Base-by-base conservation (phyloP, 2,113 vertebrate genomes). In the Butorides virescens region DNA sequence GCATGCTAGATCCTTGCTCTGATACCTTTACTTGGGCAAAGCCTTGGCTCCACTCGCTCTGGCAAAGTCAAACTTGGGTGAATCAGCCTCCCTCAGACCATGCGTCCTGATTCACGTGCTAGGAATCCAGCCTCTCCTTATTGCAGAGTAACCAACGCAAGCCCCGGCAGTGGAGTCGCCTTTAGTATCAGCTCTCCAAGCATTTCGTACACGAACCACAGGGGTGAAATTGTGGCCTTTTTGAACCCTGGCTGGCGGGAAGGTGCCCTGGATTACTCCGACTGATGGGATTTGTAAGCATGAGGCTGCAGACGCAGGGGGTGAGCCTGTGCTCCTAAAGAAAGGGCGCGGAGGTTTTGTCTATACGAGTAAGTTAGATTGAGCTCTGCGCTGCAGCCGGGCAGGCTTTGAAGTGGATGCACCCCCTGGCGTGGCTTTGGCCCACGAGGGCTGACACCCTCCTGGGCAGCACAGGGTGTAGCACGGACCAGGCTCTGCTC, bases 111-210 rank as follows among this genome's bases (percentile, higher is more conserved):
- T 44, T 96, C 89, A 95, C 5, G 2, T 2, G 3, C 32, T 85
- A 53, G 91, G 94, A 93, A 96, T 95, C 66, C 84, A 68, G 86
- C 73, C 56, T 76, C 56, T 97, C 95, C 91, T 93, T 73, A 44
- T n/a, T 95, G 72, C 81, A 92, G 90, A 91, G 22, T 32, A 81
- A 62, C 46, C 84, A 44, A 3, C 3, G 11, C 8, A 26, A 78
- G 21, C 63, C 79, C 79, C 8, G 1, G 14, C 46, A 34, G 32
- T 8, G 50, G 42, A 87, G 22, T 36, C 23, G 18, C 44, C 32
- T 79, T 47, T 63, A 61, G 34, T 23, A 65, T 68, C 44, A 90
- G 85, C 80, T 95, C 34, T 74, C 71, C 61, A 89, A 95, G 62
- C 70, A 15, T n/a, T 95, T 37, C 10, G 1, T 58, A 17, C 0